Conservation (phyloP, 2,797 vertebrate genomes). For the Telmatherina bonti region DNA sequence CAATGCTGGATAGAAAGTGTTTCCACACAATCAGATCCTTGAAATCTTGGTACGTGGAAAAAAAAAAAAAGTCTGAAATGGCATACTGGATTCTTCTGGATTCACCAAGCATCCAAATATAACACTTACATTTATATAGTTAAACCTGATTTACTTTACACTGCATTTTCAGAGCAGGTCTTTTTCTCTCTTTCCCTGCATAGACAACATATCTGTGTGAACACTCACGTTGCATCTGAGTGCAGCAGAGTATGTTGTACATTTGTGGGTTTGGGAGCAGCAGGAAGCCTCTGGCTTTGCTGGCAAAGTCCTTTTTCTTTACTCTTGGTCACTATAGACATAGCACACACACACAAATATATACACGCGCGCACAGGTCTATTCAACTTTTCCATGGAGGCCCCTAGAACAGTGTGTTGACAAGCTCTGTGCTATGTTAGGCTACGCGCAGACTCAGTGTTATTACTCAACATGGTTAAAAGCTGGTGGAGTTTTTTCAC, state of each 20-base stretch:
- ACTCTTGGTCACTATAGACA: slow-evolving; percentile 47
- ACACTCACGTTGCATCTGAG: neutral
- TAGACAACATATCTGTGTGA: neutral
- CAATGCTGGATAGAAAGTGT: slow-evolving; percentile 12
- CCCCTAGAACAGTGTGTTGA: slow-evolving; percentile 79
- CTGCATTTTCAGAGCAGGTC: neutral
- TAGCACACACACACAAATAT: slow-evolving; percentile 21
- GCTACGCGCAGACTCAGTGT: slow-evolving; percentile 78
- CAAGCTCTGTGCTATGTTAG: slow-evolving; percentile 52
- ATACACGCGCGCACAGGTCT: slow-evolving; percentile 44
- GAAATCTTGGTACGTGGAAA: neutral
- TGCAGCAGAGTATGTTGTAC: slow-evolving; percentile 19
- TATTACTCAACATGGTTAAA: slow-evolving; percentile 69
- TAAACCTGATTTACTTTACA: neutral
- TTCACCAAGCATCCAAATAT: neutral
- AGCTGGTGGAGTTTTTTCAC: slow-evolving; percentile 32
- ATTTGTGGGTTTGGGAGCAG: slow-evolving; percentile 50
- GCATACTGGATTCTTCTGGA: neutral
- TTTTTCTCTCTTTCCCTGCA: neutral
- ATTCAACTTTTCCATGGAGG: slow-evolving; percentile 72
- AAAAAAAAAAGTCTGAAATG: neutral
- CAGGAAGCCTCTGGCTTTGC: slow-evolving; percentile 82
- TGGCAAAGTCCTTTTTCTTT: slow-evolving; percentile 79
- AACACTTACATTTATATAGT: neutral
- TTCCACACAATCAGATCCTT: neutral